These are phyloP conservation scores for Lobophora halterata DNA, from an alignment of 2,888 invertebrate species.

Conservation along the genomic window DNA sequence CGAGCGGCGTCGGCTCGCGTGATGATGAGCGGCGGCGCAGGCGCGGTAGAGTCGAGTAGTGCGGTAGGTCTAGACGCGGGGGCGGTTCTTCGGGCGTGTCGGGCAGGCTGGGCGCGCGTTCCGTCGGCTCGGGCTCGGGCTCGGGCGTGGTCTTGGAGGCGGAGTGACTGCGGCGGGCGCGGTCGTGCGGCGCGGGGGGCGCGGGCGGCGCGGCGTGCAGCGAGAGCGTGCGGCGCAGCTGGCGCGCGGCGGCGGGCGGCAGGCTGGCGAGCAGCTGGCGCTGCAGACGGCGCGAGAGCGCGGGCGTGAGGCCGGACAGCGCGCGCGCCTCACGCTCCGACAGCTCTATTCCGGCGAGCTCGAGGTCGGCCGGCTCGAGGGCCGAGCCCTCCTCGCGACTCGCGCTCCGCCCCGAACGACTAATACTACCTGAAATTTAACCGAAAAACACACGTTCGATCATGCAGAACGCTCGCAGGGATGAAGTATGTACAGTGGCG, in stretches of 20 bases:
- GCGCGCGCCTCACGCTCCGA: constrained; percentile 86
- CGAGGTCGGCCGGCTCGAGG: constrained; percentile 82
- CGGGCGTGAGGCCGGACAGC: constrained; percentile 85
- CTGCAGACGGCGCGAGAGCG: constrained; percentile 85
- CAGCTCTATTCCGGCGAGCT: constrained; percentile 84
- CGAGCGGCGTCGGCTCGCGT: constrained; percentile 23
- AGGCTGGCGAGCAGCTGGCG: constrained; percentile 85
- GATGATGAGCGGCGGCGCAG: constrained; percentile 45
- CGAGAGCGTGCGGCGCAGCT: constrained; percentile 84
- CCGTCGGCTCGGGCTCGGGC: constrained; percentile 21
- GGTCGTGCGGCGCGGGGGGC: constrained; percentile 39
- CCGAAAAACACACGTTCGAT: constrained; percentile 79
- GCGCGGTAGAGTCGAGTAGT: constrained; percentile 59
- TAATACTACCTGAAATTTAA: constrained; percentile 76
- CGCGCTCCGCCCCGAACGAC: constrained; percentile 51
- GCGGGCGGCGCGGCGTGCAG: constrained; percentile 52
- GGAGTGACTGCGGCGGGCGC: constrained; percentile 40
- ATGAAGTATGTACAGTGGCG: constrained; percentile 71
- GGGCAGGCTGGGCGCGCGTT: constrained; percentile 27
- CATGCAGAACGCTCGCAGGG: constrained; percentile 77
- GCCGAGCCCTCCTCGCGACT: constrained; percentile 46
- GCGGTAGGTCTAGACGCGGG: constrained; percentile 32
- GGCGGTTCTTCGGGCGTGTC: constrained; percentile 8
- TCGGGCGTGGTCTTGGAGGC: constrained; percentile 33
- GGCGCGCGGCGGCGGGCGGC: constrained; percentile 85